Base-by-base conservation (phyloP, 2,888 invertebrate genomes). In the Polyommatus iphigenia region DNA sequence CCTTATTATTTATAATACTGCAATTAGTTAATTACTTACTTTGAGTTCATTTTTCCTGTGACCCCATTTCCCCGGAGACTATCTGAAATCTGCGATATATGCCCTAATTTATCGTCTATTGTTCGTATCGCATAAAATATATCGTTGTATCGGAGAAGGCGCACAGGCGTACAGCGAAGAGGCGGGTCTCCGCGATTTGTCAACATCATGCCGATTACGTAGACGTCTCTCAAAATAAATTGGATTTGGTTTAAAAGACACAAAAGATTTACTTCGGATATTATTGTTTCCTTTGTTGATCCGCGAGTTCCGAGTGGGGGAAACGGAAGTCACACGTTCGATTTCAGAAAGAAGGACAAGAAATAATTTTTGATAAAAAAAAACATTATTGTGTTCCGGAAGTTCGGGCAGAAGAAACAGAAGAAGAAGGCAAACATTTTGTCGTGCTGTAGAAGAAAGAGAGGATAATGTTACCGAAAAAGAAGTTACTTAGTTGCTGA, bases 121-220 rank as follows among this genome's bases (percentile, higher is more conserved):
- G 84, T 83, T 82, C 78, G 84, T 83, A 86, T 86, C 84, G 85
- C 87, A 86, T 89, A 88, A 90, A 86, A 89, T 87, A 88, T 85
- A 86, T 85, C 85, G 85, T 83, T 85, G 85, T 89, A 87, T 86
- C 84, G 82, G 85, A 87, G 88, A 89, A 90, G 90, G 91, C 86
- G 89, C 87, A 92, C 93, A 90, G 90, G 91, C 86, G 89, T 88
- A 92, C 93, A 93, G 84, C 88, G 87, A 89, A 93, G 88, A 91
- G 93, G 93, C 92, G 93, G 90, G 82, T 79, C 85, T 84, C 85
- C 86, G 87, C 90, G 89, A 93, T 93, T 92, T 93, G 92, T 93
- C 93, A 91, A 91, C 92, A 92, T 93, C 92, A 91, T 81, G 82
- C 82, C 82, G 83, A 84, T 85, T 85, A 84, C 83, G 83, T 82